These are phyloP conservation scores for Aphelinus atriplicis DNA, from an alignment of 1,140 invertebrate species.

Conservation along the genomic window DNA sequence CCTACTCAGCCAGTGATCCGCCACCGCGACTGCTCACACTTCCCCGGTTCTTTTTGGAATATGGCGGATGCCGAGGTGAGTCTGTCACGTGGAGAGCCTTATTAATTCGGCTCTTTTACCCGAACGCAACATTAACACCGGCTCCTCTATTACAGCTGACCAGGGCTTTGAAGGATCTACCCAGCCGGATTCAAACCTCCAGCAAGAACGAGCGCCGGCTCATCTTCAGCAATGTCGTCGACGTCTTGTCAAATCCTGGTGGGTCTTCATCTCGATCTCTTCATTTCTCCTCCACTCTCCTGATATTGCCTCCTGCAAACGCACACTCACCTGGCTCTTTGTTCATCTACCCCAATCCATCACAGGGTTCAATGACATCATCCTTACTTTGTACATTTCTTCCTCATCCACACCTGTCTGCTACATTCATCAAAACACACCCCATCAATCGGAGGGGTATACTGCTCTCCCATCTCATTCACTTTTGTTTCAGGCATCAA, in stretches of 20 bases:
- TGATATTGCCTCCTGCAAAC: too few relatives aligned
- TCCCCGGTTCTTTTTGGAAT: constrained; percentile 55
- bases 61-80: constrained; percentile 64
- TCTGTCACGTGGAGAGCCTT: constrained; percentile 57
- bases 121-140: constrained; percentile 13
- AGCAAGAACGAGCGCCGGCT: constrained; percentile 78
- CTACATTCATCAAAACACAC: too few relatives aligned
- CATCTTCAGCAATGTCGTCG: constrained; percentile 77
- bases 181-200: constrained; percentile 79
- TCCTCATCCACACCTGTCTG: too few relatives aligned
- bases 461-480: neutral
- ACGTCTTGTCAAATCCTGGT: constrained; percentile 80
- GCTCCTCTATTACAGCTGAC: constrained; percentile 70
- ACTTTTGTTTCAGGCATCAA: constrained; percentile 74
- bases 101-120: constrained; percentile 24
- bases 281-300: too few relatives aligned
- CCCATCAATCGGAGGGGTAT: neutral
- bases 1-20: too few relatives aligned
- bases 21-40: neutral
- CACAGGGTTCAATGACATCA: too few relatives aligned
- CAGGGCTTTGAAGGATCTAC: constrained; percentile 82
- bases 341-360: too few relatives aligned
- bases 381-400: too few relatives aligned
- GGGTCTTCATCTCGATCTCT: constrained; percentile 44
- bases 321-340: too few relatives aligned